Conservation (phyloP, 2,888 invertebrate genomes). For the Callinectes sapidus region DNA sequence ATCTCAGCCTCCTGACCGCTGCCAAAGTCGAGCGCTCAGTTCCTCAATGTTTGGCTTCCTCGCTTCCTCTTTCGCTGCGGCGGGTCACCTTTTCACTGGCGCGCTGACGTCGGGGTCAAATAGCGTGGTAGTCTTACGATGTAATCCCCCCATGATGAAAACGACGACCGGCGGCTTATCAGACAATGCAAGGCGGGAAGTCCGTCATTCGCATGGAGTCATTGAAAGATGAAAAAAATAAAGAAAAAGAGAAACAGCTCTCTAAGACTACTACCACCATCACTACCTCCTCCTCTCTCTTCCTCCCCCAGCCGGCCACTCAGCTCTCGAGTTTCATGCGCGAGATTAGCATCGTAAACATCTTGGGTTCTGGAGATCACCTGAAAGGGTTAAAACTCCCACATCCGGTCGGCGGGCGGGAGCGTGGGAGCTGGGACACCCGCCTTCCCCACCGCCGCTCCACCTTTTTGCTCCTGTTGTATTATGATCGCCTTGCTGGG, state of each 20-base stretch:
- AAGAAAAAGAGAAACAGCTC: not conserved
- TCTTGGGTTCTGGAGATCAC: conserved; percentile 54
- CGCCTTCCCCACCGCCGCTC: conserved; percentile 24
- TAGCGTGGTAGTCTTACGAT: not conserved
- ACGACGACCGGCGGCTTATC: not conserved
- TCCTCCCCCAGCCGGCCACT: not conserved
- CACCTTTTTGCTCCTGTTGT: conserved; percentile 28
- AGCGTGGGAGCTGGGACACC: conserved; percentile 52
- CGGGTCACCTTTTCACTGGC: not conserved
- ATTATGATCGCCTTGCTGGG: conserved; percentile 42
- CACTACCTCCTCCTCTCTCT: not conserved
- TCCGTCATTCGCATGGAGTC: not conserved
- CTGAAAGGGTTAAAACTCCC: conserved; percentile 59
- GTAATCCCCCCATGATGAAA: not conserved
- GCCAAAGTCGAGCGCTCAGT: not conserved
- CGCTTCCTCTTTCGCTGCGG: not conserved
- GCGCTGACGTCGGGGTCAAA: not conserved
- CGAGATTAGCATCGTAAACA: conserved; percentile 61
- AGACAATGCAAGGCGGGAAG: not conserved
- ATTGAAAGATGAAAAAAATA: not conserved
- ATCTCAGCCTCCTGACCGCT: conserved; percentile 28
- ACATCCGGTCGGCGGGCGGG: conserved; percentile 46
- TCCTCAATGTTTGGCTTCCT: conserved; percentile 47
- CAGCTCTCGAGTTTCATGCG: conserved; percentile 45
- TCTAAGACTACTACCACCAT: not conserved